A percentile compares a stretch with the other conserved stretches of the same genome.
phyloP scores from a whole-genome alignment of 35 echinoderm and acorn worm species.

The Hemicentrotus pulcherrimus region DNA sequence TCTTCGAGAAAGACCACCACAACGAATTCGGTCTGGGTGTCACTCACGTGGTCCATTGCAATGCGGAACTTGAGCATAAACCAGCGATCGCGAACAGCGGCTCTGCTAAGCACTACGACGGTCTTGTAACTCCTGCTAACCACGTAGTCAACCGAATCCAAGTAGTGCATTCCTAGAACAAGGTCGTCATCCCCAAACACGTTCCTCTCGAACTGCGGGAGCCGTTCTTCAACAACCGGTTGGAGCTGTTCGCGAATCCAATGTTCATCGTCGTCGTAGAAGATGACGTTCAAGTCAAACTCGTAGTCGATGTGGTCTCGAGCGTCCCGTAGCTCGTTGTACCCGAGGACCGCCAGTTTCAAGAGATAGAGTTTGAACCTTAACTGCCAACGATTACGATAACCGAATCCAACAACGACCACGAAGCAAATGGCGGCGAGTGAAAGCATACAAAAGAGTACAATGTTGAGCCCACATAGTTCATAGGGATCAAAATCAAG shows the following conservation, averaged over 20 bases:
- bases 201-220: not conserved
- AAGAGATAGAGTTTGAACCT: not conserved
- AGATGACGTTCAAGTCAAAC: not conserved
- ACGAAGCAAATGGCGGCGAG: not conserved
- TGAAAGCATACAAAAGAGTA: not conserved
- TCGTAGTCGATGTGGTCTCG: not conserved
- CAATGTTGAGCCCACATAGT: not conserved
- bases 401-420: not conserved
- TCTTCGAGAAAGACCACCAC: not conserved
- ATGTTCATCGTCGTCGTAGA: not conserved
- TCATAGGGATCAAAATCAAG: not conserved
- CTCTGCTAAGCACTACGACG: not conserved
- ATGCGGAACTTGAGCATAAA: constrained; percentile 14
- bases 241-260: not conserved
- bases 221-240: not conserved
- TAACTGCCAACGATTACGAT: not conserved
- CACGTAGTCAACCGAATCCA: not conserved
- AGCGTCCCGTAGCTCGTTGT: not conserved
- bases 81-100: constrained; percentile 6
- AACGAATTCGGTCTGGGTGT: not conserved
- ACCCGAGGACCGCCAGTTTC: not conserved
- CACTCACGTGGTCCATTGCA: constrained; percentile 6
- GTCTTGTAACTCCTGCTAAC: constrained; percentile 7
- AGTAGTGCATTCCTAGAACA: constrained; percentile 17
- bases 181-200: constrained; percentile 12